Evolutionary conservation across 2,888 invertebrate genomes (phyloP), one percentile per base, ranked within the genome.

Genomic region (Melikaiella ostensackeni): DNA sequence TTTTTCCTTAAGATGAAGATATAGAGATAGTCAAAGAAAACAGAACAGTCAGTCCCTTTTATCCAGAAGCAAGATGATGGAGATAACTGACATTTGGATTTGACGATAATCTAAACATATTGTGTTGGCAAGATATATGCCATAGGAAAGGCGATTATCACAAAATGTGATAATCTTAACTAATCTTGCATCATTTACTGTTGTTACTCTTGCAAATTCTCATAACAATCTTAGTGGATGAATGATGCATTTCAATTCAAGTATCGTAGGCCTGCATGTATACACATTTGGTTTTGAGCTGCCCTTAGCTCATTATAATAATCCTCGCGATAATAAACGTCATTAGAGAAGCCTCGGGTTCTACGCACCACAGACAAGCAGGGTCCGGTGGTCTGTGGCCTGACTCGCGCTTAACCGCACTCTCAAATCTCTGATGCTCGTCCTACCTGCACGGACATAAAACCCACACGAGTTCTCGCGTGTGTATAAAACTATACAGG

Each of bases 271-370:
- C 50, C 27, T 42, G 50, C n/a, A 13, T 70, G 30, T 33, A 50
- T 27, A 50, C 50, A 70, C 27, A 50, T 70, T 70, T 33, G 9
- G 50, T 70, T 70, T 59, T 50, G 50, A 30, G 30, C 46, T 50
- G 30, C 30, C 70, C 70, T 50, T 50, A 42, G 61, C 74, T 57
- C 75, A 76, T 80, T 79, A 79, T 64, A 77, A 73, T 75, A 76
- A 79, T 79, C 77, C 79, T 77, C 75, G 75, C 77, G 80, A 82
- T 82, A 82, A 81, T 81, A 82, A 82, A 81, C 82, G 79, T 83
- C 81, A 82, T 83, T 83, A 82, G 77, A 78, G 76, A 64, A 73
- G 66, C 76, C 77, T 81, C 78, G 78, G 78, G 80, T 79, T 78
- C 62, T 46, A 77, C 74, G 77, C 61, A 80, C 76, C 76, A 70